Evolutionary conservation across 2,797 vertebrate genomes (phyloP), one percentile per base, ranked within the genome.

Genomic region (Galaxias olidus): DNA sequence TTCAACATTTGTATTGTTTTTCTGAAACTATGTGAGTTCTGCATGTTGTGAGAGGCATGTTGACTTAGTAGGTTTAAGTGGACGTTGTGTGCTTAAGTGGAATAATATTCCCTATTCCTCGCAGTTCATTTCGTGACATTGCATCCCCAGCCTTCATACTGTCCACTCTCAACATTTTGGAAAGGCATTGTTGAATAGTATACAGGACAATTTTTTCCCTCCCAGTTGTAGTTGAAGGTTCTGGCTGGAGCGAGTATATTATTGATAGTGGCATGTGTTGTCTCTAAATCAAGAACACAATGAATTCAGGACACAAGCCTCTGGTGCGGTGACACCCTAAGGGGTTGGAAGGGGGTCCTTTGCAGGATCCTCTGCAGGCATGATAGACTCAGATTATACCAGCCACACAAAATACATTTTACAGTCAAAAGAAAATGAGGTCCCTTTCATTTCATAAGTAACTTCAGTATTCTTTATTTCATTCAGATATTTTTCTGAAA

Each of bases 261-360:
- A 50, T 65, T 56, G 44, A 55, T 19, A 50, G 15, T 61, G 50
- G 47, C 9, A 43, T 59, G 19, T 53, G 18, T 59, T 47, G 19
- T 15, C 12, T 55, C 49, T 20, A n/a, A 42, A 46, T 8, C 48
- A 53, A 53, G 41, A 49, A 53, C 46, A 59, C 18, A 10, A 43
- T 19, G 49, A 19, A 49, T 49, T 41, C 61, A 45, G 52, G 61
- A 63, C n/a, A 45, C 42, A 52, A 17, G 15, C 17, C 46, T 17
- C 43, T 45, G 42, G 17, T 59, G 56, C 45, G 45, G 45, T 12
- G 9, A 43, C 15, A 44, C 56, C 40, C 56, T 12, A 43, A 45
- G 17, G 10, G 18, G 12, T 59, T 46, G 17, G 12, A 12, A 46
- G 19, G 4, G 57, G 46, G 18, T 18, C 17, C 18, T 46, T 19